These are phyloP conservation scores for Turritopsis dohrnii DNA, from an alignment of 30 jellyfish, hydroid and myxozoan species.

Conservation along the genomic window DNA sequence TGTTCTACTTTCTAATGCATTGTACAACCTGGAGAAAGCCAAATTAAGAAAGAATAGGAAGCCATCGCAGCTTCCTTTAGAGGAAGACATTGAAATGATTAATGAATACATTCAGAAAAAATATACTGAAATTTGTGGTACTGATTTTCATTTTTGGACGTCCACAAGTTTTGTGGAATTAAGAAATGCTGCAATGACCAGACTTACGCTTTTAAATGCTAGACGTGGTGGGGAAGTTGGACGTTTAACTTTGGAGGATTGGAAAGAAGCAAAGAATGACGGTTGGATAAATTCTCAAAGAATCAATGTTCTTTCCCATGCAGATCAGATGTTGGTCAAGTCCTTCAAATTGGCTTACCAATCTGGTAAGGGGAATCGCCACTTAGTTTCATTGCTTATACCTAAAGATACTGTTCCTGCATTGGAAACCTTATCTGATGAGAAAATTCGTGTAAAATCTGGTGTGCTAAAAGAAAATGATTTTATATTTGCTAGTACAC, in stretches of 20 bases:
- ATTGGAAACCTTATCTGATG: not conserved
- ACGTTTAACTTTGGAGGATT: not conserved
- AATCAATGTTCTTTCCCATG: not conserved
- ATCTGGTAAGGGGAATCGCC: constrained; percentile 6
- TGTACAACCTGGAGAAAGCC: constrained; percentile 4
- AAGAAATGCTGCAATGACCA: not conserved
- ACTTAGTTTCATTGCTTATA: not conserved
- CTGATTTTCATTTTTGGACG: not conserved
- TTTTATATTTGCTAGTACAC: constrained; percentile 2
- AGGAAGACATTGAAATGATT: not conserved
- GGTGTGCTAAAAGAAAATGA: constrained; percentile 10
- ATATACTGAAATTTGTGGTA: not conserved
- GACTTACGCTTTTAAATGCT: constrained; percentile 14
- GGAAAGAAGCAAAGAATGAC: constrained; percentile 11
- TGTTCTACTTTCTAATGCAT: not conserved
- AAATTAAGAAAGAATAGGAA: not conserved
- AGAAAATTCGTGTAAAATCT: not conserved
- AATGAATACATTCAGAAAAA: not conserved
- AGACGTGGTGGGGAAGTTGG: constrained; percentile 13
- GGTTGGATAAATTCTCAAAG: constrained; percentile 16
- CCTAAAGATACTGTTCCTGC: constrained; percentile 12
- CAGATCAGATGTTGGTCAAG: not conserved
- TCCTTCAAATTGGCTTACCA: not conserved
- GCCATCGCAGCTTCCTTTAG: not conserved
- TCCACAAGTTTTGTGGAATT: constrained; percentile 6